These are phyloP conservation scores for Struthidea cinerea DNA, from an alignment of 2,113 vertebrate genomes.

Conservation along the genomic window DNA sequence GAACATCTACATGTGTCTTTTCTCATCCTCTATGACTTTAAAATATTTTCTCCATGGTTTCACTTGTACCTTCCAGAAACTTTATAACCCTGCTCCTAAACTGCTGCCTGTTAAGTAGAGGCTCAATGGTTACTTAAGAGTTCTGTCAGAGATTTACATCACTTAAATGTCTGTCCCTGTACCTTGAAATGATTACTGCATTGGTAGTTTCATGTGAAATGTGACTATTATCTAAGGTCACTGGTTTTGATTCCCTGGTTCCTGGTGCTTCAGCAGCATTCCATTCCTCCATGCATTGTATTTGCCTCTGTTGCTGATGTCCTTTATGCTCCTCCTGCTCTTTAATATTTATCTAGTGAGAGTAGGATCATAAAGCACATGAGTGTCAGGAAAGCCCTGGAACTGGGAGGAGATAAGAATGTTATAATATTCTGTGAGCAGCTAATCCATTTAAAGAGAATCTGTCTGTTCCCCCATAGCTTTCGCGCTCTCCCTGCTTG, in stretches of 20 bases:
- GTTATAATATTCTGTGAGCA: neutral
- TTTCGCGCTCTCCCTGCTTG: neutral
- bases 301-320: neutral
- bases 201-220: neutral
- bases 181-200: neutral
- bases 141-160: neutral
- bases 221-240: neutral
- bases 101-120: neutral
- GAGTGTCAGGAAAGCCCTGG: neutral
- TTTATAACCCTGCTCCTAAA: neutral
- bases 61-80: neutral
- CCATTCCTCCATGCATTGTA: neutral
- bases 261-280: neutral
- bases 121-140: neutral
- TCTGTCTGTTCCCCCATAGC: neutral
- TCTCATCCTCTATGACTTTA: neutral
- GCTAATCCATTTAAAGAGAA: neutral
- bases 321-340: neutral
- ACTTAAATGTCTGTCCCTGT: neutral
- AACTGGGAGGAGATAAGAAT: neutral
- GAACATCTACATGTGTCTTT: neutral
- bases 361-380: neutral
- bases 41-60: neutral
- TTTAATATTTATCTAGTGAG: neutral
- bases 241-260: neutral